A percentile compares a stretch with the other conserved stretches of the same genome.
Conservation (phyloP, 2,113 vertebrate species). For the Tor tambroides region DNA sequence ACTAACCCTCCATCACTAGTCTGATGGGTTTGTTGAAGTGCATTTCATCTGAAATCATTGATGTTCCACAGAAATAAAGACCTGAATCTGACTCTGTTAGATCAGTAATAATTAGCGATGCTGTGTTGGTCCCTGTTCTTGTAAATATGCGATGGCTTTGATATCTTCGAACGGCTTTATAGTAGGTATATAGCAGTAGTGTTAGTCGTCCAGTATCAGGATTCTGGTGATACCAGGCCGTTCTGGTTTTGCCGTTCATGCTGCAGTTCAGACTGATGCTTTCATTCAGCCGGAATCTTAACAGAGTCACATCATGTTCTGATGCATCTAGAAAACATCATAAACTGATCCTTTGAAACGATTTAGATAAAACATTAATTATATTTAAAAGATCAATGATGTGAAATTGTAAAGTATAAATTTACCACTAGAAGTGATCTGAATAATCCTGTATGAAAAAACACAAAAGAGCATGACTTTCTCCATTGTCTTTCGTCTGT, state of each 20-base stretch:
- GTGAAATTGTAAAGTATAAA: background rate
- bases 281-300: background rate
- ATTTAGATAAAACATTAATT: background rate
- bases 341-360: background rate
- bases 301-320: background rate
- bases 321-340: background rate
- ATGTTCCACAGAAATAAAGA: background rate
- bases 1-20: background rate
- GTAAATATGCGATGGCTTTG: background rate
- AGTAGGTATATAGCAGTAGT: background rate
- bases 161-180: fast-evolving
- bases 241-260: background rate
- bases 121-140: background rate
- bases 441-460: background rate
- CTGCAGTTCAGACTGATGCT: background rate
- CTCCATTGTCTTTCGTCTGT: background rate
- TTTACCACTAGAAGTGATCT: background rate
- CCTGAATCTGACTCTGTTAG: background rate
- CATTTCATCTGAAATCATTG: background rate
- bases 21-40: background rate
- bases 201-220: background rate
- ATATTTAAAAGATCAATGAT: background rate
- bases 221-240: background rate
- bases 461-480: background rate
- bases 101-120: background rate